A percentile compares a stretch with the other conserved stretches of the same genome.
Evolutionary conservation across 2,797 vertebrate genomes (phyloP).

Genomic region (Danio albolineatus): DNA sequence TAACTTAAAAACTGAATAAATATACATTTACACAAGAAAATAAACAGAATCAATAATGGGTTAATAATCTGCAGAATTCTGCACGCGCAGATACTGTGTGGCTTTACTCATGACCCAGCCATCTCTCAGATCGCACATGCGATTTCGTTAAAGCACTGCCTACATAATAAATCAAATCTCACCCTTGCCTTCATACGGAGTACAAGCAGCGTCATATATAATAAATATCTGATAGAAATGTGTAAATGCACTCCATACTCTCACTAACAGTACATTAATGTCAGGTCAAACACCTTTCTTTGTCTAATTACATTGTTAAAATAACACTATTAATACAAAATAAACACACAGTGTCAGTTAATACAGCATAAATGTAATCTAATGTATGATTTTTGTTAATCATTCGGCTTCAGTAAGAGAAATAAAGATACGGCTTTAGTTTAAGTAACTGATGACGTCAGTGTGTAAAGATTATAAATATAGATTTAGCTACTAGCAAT

Average conservation of each 20-base stretch:
- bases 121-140: slow-evolving; percentile 47
- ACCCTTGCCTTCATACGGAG: background rate
- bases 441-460: background rate
- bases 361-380: background rate
- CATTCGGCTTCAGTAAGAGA: background rate
- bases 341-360: background rate
- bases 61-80: too few species aligned
- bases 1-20: too few species aligned
- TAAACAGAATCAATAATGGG: too few species aligned
- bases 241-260: background rate
- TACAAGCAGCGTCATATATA: background rate
- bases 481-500: background rate
- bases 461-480: background rate
- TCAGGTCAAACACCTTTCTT: too few species aligned
- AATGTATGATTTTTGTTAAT: background rate
- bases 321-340: background rate
- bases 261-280: too few species aligned
- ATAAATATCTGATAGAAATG: background rate
- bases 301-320: background rate
- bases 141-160: slow-evolving; percentile 44
- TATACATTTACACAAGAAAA: too few species aligned
- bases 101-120: slow-evolving; percentile 50
- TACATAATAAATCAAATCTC: slow-evolving; percentile 20
- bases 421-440: background rate
- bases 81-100: too few species aligned